Base-by-base conservation (phyloP, 2,113 vertebrate genomes). In the Ophthalmolycus amberensis region DNA sequence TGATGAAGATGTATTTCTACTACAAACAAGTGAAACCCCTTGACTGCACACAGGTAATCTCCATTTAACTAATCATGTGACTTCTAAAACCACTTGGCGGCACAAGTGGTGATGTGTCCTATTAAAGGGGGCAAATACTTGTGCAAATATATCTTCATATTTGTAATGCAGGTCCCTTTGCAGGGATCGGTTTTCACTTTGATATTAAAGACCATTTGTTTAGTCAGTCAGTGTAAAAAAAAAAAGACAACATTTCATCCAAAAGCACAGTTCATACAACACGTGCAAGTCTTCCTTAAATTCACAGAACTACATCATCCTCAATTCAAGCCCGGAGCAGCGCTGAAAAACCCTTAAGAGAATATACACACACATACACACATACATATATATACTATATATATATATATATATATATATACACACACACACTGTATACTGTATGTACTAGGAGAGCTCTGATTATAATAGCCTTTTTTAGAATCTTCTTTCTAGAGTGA, bases 401-500 rank as follows among this genome's bases (percentile, higher is more conserved):
- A 42, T 50, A 50, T 11, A 50, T 14, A n/a, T n/a, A n/a, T n/a
- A n/a, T n/a, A n/a, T n/a, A n/a, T n/a, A n/a, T n/a, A n/a, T n/a
- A n/a, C n/a, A n/a, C n/a, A n/a, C n/a, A n/a, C n/a, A n/a, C n/a
- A 52, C 27, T 74, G 5, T 22, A 16, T n/a, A n/a, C n/a, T n/a
- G n/a, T 37, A 62, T 54, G 67, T n/a, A 81, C 54, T n/a, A 70
- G 38, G 58, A 63, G 50, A 78, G 50, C 64, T 80, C 64, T 83
- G 82, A 89, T 83, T 89, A 85, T 87, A 83, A 89, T 72, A 79
- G 79, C 18, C 63, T 77, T 77, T 88, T 86, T 80, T 67, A 79
- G 75, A 86, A 79, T 80, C 75, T 54, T 85, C 71, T 90, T 90
- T 88, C 85, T 66, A 60, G 64, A 89, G 54, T 59, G 81, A 69